A percentile compares a stretch with the other conserved stretches of the same genome.
phyloP scores from a whole-genome alignment of 1,140 invertebrate species.

The Penaeus indicus region DNA sequence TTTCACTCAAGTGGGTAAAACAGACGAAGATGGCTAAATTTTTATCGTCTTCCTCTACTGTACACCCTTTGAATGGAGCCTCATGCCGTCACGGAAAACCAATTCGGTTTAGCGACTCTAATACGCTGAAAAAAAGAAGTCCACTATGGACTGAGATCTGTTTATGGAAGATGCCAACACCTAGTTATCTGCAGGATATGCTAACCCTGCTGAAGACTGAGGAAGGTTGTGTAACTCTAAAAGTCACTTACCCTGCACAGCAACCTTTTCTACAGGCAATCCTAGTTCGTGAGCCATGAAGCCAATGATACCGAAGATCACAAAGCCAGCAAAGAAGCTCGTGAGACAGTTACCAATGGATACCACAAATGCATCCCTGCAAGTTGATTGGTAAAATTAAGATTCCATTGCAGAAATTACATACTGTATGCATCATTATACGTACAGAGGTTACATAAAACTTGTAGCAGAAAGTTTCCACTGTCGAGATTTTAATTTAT shows the following conservation, averaged over 20 bases:
- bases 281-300: conserved; percentile 83
- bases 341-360: conserved; percentile 67
- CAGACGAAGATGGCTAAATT: too few species aligned
- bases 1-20: too few species aligned
- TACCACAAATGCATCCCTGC: conserved; percentile 67
- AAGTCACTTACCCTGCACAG: conserved; percentile 63
- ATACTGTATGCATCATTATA: conserved; percentile 9
- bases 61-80: too few species aligned
- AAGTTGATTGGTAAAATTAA: conserved; percentile 8
- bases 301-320: conserved; percentile 73
- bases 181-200: conserved; percentile 50
- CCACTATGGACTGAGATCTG: neutral
- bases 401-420: neutral
- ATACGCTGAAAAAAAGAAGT: neutral
- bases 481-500: too few species aligned
- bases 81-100: too few species aligned
- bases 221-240: neutral
- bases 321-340: conserved; percentile 67
- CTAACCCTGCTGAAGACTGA: conserved; percentile 53
- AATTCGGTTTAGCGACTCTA: too few species aligned
- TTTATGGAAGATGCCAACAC: conserved; percentile 23
- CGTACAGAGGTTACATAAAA: neutral
- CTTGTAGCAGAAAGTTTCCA: neutral
- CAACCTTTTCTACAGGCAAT: conserved; percentile 64
- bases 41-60: too few species aligned